Conservation (phyloP, 1,140 invertebrate species). For the Holotrichia oblita region DNA sequence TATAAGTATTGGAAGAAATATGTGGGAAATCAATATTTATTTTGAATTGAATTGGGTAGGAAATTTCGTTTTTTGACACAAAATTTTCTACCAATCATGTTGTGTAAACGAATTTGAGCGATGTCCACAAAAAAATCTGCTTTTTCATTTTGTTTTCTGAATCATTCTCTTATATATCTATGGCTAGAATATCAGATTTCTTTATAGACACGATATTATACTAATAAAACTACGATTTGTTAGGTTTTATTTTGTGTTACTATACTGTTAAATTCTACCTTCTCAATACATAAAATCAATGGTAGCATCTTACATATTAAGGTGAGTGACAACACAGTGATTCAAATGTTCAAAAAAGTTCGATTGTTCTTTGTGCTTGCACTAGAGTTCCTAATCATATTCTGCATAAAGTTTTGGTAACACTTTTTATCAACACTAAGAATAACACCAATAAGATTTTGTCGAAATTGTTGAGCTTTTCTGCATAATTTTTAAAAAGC, state of each 20-base stretch:
- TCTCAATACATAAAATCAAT: not conserved
- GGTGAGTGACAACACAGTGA: slow-evolving; percentile 8
- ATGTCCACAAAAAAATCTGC: no score
- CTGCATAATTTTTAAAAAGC: not conserved
- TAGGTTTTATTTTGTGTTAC: not conserved
- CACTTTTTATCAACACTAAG: slow-evolving; percentile 9
- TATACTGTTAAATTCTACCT: no score
- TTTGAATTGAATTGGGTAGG: not conserved
- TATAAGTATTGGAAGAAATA: slow-evolving; percentile 57
- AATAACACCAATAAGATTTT: slow-evolving; percentile 1
- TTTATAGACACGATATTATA: not conserved
- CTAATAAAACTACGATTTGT: not conserved
- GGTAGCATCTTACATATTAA: not conserved
- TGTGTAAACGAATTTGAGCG: no score
- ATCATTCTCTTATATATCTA: no score
- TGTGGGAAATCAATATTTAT: not conserved
- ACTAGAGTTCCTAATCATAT: slow-evolving; percentile 10
- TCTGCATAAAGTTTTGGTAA: not conserved
- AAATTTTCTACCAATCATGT: not conserved
- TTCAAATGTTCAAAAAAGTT: slow-evolving; percentile 34
- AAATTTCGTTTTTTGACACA: not conserved
- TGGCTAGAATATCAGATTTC: not conserved
- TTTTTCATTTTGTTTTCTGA: no score
- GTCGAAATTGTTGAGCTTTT: slow-evolving; percentile 22
- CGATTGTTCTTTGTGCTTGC: slow-evolving; percentile 10